These are phyloP conservation scores for Apteryx mantelli DNA, from an alignment of 2,113 vertebrate species.

Conservation along the genomic window DNA sequence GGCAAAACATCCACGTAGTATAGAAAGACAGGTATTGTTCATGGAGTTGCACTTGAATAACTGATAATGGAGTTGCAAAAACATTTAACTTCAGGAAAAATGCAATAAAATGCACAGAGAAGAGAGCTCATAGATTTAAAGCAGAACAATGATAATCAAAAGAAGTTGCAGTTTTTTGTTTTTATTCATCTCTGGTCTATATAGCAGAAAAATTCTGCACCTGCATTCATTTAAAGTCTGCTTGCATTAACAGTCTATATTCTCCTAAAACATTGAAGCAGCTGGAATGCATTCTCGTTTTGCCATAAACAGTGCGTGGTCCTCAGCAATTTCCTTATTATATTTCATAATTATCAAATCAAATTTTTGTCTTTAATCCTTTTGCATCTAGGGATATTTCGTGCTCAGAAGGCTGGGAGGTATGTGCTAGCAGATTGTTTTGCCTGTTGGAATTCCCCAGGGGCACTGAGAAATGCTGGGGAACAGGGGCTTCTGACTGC, in stretches of 20 bases:
- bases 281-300: background rate
- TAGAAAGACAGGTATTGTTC: fast-evolving
- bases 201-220: background rate
- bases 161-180: background rate
- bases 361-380: slow-evolving; percentile 34
- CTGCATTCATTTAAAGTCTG: background rate
- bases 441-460: background rate
- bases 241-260: background rate
- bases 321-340: background rate
- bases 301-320: background rate
- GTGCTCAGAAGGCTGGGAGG: background rate
- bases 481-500: background rate
- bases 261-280: background rate
- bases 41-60: background rate
- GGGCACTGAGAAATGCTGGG: background rate
- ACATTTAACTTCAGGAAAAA: background rate
- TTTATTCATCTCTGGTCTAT: background rate
- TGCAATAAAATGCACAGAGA: background rate
- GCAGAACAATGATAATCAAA: background rate
- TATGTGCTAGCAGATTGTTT: background rate
- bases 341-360: slow-evolving; percentile 36
- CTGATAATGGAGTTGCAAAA: background rate
- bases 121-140: background rate
- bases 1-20: background rate
- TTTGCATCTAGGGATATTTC: slow-evolving; percentile 5